Conservation (phyloP, 2,113 vertebrate genomes). For the Chauna torquata region DNA sequence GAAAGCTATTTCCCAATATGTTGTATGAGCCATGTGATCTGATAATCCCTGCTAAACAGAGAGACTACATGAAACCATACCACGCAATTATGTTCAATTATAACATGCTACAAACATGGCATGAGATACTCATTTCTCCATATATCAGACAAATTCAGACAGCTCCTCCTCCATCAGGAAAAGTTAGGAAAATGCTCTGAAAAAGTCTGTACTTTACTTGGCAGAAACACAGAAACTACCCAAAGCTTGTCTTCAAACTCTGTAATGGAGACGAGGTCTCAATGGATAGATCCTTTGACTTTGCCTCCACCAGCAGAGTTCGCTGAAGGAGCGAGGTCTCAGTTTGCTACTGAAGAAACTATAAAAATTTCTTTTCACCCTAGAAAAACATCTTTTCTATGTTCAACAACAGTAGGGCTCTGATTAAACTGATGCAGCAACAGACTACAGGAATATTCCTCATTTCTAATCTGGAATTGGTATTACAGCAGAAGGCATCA, state of each 20-base stretch:
- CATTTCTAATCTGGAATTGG: neutral
- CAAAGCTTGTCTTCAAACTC: neutral
- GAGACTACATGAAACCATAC: neutral
- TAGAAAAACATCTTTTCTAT: neutral
- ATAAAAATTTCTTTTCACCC: too few species aligned
- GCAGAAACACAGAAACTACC: neutral
- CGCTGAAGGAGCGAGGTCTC: neutral
- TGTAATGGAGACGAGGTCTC: neutral
- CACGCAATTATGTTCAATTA: rapidly evolving
- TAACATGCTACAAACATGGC: neutral
- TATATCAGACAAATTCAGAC: neutral
- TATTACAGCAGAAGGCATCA: neutral
- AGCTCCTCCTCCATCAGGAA: neutral
- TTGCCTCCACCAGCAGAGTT: neutral
- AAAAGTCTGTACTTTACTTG: neutral
- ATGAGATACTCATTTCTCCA: neutral
- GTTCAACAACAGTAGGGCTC: neutral
- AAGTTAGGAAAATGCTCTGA: neutral
- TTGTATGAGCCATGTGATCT: neutral
- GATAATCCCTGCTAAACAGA: neutral
- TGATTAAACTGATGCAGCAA: neutral
- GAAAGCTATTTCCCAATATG: neutral
- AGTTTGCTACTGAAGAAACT: neutral
- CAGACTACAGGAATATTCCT: neutral
- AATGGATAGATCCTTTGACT: neutral